A percentile compares a stretch with the other conserved stretches of the same genome.
These are phyloP conservation scores for Maconellicoccus hirsutus DNA, from an alignment of 1,140 invertebrate species.

Conservation along the genomic window DNA sequence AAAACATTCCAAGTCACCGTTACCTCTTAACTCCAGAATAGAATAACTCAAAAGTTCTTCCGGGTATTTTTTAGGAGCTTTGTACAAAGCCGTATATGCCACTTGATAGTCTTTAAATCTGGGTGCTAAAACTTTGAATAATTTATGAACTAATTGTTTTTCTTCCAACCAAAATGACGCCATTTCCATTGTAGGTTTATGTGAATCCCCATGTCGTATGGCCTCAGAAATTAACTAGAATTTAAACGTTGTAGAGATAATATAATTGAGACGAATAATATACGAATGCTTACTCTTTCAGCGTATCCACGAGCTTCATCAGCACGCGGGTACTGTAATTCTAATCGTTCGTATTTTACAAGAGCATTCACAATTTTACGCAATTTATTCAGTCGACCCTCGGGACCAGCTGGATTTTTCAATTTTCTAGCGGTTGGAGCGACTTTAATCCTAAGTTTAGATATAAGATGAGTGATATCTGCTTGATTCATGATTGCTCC, in stretches of 20 bases:
- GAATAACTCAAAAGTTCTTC: conserved; percentile 38
- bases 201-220: conserved; percentile 67
- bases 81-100: conserved; percentile 60
- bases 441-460: conserved; percentile 29
- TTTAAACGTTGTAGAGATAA: conserved; percentile 28
- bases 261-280: conserved; percentile 13
- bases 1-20: background rate
- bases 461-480: conserved; percentile 30
- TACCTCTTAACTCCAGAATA: conserved; percentile 55
- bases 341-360: conserved; percentile 79
- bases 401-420: conserved; percentile 52
- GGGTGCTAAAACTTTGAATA: conserved; percentile 85
- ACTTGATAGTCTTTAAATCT: conserved; percentile 56
- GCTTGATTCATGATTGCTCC: conserved; percentile 29
- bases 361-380: conserved; percentile 70
- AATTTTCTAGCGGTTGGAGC: conserved; percentile 37
- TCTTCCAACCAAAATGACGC: conserved; percentile 81
- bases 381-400: conserved; percentile 62
- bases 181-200: conserved; percentile 75
- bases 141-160: conserved; percentile 79
- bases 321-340: conserved; percentile 57
- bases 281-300: conserved; percentile 51
- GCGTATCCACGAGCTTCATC: conserved; percentile 81
- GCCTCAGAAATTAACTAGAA: conserved; percentile 82
- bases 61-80: conserved; percentile 49